phyloP scores from a whole-genome alignment of 2,113 vertebrate species.

The Callocephalon fimbriatum region DNA sequence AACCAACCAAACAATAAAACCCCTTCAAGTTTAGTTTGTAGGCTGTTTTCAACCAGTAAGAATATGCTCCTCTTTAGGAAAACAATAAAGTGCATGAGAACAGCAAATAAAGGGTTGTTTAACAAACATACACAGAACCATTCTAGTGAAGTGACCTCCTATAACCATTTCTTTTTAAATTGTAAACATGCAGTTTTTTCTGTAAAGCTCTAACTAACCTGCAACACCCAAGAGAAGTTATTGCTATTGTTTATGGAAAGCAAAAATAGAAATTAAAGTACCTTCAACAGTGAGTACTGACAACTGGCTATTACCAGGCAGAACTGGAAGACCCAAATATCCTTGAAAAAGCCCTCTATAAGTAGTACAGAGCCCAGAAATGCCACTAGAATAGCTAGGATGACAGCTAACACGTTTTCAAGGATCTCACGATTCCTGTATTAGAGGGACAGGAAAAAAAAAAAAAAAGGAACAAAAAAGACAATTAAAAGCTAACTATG shows the following conservation, averaged over 20 bases:
- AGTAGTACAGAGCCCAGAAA: slow-evolving; percentile 96
- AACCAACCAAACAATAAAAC: not conserved
- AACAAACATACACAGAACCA: not conserved
- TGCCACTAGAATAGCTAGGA: slow-evolving; percentile 94
- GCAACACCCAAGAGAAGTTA: not conserved
- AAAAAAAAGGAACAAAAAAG: no score
- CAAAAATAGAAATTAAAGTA: slow-evolving; percentile 57
- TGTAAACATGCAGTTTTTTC: not conserved
- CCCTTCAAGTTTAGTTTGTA: not conserved
- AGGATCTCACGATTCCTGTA: slow-evolving; percentile 93
- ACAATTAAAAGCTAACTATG: not conserved
- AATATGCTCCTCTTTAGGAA: not conserved
- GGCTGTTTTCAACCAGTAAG: not conserved
- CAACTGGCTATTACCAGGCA: slow-evolving; percentile 99
- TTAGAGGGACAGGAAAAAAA: not conserved
- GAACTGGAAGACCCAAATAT: slow-evolving; percentile 99
- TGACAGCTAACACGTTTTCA: slow-evolving; percentile 93
- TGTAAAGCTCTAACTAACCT: not conserved
- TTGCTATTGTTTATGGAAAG: not conserved
- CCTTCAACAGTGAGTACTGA: slow-evolving; percentile 98
- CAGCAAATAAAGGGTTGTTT: not conserved
- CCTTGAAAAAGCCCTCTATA: slow-evolving; percentile 95
- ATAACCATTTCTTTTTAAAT: not conserved
- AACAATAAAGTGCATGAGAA: not conserved
- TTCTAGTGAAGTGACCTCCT: not conserved